Evolutionary conservation across 2,113 vertebrate genomes (phyloP), one percentile per base, ranked within the genome.

Genomic region (Acrocephalus kingi): DNA sequence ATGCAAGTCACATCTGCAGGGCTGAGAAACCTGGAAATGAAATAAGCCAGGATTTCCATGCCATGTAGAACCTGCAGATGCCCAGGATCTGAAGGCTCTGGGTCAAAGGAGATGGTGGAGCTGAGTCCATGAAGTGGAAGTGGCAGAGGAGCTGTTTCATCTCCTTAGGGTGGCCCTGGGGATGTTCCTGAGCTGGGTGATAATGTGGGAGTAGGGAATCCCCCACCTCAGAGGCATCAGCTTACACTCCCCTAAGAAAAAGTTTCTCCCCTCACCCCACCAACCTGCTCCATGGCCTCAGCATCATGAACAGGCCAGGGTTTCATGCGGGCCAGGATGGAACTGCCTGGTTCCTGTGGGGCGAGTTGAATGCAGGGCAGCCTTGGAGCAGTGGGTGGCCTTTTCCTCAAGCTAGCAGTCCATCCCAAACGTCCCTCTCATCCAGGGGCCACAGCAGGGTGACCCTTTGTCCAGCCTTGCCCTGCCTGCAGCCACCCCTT

Each of bases 301-400:
- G 17, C 46, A 37, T 15, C 30, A 8, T 1, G 0, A 63, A 14
- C 0, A 24, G 28, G 25, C 28, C 54, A 37, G 74, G 8, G 9
- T 14, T 69, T 56, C 23, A 14, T 15, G 15, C 2, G 28, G 1
- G 28, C 11, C 0, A 0, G 41, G 4, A 2, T 75, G 37, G 23
- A 24, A 31, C 54, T 64, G 41, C 55, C 45, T 37, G 27, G 8
- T 6, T 71, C 24, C 68, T 12, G 3, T 45, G 15, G 19, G 12
- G 46, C 21, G 7, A 14, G 18, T 15, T 64, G 67, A 37, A 45
- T 8, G 0, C 22, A 19, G 45, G 11, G 8, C 61, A 58, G 63
- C 4, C 33, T 83, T 17, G 18, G 49, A 46, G 43, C 27, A 61
- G 45, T 0, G 0, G 28, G 1, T 35, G 18, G 56, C 54, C n/a